Base-by-base conservation (phyloP, 1,140 invertebrate species). In the Drosophila subpulchrella region DNA sequence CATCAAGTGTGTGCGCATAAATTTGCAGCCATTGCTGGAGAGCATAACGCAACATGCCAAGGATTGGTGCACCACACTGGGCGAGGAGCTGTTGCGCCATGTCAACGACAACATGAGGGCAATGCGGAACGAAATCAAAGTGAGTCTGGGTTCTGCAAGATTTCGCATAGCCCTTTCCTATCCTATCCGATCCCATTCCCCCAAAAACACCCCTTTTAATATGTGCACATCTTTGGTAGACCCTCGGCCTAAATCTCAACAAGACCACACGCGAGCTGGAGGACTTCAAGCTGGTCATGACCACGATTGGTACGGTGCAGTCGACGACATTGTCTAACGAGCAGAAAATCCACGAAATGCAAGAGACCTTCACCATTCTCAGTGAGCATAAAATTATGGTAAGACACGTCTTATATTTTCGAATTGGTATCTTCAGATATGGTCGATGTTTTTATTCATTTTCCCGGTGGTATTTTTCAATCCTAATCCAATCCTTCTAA, bases 221-320 rank as follows among this genome's bases (percentile, higher is more conserved):
- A 36, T 50, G 36, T 79, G 30, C 39, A 65, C 48, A 77, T 77
- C 62, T 55, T 50, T 34, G 46, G 34, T 80, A 95, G 94, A 91
- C 90, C 24, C 94, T 95, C 6, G 93, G 93, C 34, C 93, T 79
- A 56, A 94, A 95, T 63, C 93, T 97, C 15, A 95, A 96, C 74
- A 93, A 95, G 78, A 95, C 95, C 36, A 96, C 97, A 11, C 95
- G 94, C 71, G 95, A 95, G 15, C 92, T 98, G 11, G 96, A 97
- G 58, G 95, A 96, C 66, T 96, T 98, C 77, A 98, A 97, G 93
- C 93, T 94, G 79, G 95, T 98, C 1, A 95, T 98, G 94, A 95
- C 95, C 78, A 96, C 96, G 0, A 97, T 98, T 55, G 93, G 95
- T 6, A 94, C 95, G 38, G 95, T 98, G 42, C 95, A 96, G 78